A percentile compares a stretch with the other conserved stretches of the same genome.
phyloP scores from a whole-genome alignment of 1,140 invertebrate genomes.

The Drosophila tropicalis region DNA sequence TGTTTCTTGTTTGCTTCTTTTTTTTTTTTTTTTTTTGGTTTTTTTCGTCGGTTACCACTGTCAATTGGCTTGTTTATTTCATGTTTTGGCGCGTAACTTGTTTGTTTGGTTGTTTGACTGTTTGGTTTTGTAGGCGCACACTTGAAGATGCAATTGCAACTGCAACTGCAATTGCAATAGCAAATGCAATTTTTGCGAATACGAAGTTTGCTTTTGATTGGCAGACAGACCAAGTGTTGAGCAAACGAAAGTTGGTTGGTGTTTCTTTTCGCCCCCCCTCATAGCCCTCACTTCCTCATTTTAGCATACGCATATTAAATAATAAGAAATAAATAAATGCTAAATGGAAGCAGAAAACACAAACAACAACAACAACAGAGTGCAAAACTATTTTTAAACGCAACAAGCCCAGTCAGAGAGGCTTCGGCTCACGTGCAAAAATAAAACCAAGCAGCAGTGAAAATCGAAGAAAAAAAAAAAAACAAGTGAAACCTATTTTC shows the following conservation, averaged over 20 bases:
- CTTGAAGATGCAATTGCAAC: conserved; percentile 45
- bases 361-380: background rate
- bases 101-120: conserved; percentile 49
- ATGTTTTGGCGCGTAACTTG: conserved; percentile 77
- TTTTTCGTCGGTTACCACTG: conserved; percentile 38
- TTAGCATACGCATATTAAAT: conserved; percentile 10
- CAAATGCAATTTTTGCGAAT: conserved; percentile 5
- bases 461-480: conserved; percentile 41
- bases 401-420: conserved; percentile 27
- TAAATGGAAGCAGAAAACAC: background rate
- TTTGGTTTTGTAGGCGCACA: conserved; percentile 29
- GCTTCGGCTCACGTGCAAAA: conserved; percentile 58
- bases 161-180: conserved; percentile 1
- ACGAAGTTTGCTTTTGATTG: conserved; percentile 51
- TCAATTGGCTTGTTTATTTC: conserved; percentile 77
- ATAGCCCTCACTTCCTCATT: background rate
- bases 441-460: conserved; percentile 46
- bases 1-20: background rate
- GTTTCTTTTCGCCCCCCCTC: conserved; percentile 17
- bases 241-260: background rate
- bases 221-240: conserved; percentile 45
- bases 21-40: conserved; percentile 1
- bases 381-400: conserved; percentile 40
- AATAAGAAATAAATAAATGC: conserved; percentile 9
- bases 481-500: conserved; percentile 23